These are phyloP conservation scores for Clamator glandarius DNA, from an alignment of 2,797 vertebrate species.

Conservation along the genomic window DNA sequence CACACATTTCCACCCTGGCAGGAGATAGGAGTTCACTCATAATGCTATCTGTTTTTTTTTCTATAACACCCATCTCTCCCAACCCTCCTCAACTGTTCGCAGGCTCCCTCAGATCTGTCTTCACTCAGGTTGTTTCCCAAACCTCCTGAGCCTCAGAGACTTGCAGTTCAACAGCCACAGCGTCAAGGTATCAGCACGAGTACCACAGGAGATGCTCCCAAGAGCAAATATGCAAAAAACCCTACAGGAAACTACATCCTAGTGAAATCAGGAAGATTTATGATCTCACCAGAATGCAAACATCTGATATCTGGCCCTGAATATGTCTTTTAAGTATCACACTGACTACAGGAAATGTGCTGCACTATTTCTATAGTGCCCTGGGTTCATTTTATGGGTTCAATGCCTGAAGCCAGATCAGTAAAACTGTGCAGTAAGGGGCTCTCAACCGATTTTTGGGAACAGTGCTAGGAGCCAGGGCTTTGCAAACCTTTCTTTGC, in stretches of 20 bases:
- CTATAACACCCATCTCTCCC: background rate
- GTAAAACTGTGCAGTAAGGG: background rate
- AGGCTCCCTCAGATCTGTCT: background rate
- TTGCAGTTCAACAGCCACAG: background rate
- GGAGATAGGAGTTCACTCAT: background rate
- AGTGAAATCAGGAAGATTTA: background rate
- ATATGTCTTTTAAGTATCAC: background rate
- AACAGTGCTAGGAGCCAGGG: background rate
- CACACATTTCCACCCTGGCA: background rate
- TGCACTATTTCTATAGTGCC: background rate
- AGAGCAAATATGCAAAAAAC: background rate
- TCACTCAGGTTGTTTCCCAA: background rate
- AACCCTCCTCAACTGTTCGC: background rate
- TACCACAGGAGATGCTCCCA: background rate
- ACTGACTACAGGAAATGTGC: background rate
- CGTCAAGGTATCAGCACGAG: rapidly evolving
- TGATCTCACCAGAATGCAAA: background rate
- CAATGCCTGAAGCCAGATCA: background rate
- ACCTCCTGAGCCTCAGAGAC: background rate
- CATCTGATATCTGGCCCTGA: background rate
- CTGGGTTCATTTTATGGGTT: background rate
- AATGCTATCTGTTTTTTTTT: background rate
- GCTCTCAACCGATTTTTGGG: background rate
- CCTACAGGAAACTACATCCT: background rate
- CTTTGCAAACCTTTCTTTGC: background rate